These are phyloP conservation scores for Laticauda laticaudata DNA, from an alignment of 2,113 vertebrate genomes.

Conservation along the genomic window DNA sequence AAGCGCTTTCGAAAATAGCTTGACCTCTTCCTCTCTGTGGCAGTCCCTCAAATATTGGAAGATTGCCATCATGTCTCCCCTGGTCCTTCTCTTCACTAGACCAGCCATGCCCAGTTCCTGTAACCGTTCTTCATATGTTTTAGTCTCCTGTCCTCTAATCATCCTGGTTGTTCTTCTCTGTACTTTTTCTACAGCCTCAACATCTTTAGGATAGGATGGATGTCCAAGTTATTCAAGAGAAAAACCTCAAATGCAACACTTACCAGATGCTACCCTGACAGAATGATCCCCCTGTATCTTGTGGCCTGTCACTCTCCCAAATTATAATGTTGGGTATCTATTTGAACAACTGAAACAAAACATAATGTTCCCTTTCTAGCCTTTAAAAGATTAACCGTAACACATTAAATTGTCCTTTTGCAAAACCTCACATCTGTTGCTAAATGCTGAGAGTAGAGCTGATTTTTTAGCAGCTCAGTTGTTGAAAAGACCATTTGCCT, in stretches of 20 bases:
- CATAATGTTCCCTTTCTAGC: neutral
- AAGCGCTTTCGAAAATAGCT: too few relatives aligned
- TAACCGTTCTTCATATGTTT: too few relatives aligned
- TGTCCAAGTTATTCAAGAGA: neutral
- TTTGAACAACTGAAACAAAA: neutral
- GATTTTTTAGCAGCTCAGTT: neutral
- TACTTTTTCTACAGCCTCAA: too few relatives aligned
- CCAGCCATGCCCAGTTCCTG: too few relatives aligned
- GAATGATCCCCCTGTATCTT: neutral
- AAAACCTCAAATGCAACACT: neutral
- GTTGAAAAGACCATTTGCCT: neutral
- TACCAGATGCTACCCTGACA: neutral
- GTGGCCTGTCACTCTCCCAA: neutral
- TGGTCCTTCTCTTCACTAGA: too few relatives aligned
- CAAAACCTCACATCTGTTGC: neutral
- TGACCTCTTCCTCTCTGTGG: too few relatives aligned
- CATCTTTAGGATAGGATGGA: neutral
- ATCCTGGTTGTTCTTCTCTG: too few relatives aligned
- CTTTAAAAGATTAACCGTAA: neutral
- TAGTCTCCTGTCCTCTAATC: too few relatives aligned
- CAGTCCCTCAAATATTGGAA: too few relatives aligned
- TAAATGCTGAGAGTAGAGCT: neutral
- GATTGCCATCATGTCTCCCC: too few relatives aligned
- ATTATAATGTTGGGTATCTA: neutral
- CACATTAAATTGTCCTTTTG: neutral